phyloP scores from a whole-genome alignment of 2,888 invertebrate species.

The Philopedon plagiatum region DNA sequence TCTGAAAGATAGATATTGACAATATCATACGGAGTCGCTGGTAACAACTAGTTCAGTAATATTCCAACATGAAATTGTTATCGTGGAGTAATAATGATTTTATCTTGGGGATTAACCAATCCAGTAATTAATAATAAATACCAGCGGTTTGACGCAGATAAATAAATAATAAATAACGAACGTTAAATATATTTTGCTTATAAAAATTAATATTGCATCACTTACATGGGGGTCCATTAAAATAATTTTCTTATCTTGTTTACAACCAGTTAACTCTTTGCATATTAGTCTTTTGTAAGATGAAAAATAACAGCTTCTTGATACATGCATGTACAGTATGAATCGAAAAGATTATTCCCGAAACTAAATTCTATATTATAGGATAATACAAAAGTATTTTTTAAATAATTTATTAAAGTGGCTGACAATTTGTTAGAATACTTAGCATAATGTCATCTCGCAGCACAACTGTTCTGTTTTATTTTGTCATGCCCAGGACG shows the following conservation, averaged over 20 bases:
- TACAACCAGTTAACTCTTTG: not conserved
- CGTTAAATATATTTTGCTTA: not conserved
- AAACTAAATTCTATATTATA: no score
- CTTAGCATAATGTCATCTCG: no score
- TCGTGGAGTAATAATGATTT: not conserved
- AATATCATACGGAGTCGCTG: no score
- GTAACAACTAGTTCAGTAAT: no score
- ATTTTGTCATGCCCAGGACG: no score
- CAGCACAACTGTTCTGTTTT: no score
- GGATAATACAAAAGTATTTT: no score
- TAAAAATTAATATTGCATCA: slow-evolving; percentile 8
- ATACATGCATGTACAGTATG: not conserved
- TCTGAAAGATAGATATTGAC: no score
- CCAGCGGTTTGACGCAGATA: not conserved
- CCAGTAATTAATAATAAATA: not conserved
- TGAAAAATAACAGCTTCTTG: not conserved
- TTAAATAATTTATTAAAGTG: no score
- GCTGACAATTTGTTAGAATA: no score
- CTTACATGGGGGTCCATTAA: slow-evolving; percentile 11
- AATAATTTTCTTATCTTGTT: slow-evolving; percentile 14
- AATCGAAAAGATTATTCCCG: no score
- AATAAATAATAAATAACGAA: slow-evolving; percentile 1
- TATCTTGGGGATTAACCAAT: slow-evolving; percentile 3
- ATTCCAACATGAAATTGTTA: slow-evolving; percentile 2
- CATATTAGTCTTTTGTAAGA: not conserved